Evolutionary conservation across 2,113 vertebrate species (phyloP), one percentile per base, ranked within the genome.

Genomic region (Rhea americana): DNA sequence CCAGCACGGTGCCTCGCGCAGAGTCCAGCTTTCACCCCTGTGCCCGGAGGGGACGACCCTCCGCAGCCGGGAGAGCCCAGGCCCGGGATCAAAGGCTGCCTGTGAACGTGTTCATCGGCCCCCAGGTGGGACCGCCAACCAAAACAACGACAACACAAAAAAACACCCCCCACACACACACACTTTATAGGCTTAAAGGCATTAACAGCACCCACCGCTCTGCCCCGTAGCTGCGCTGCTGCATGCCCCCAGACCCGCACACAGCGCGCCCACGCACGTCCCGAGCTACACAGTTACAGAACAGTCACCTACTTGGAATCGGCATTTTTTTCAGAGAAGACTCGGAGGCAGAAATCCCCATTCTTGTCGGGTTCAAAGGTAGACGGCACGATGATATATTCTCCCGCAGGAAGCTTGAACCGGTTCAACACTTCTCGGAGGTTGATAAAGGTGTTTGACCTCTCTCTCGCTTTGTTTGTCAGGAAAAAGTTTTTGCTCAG

Each of bases 401-500:
- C 98, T 1, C 99, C 99, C 0, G 99, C 97, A 0, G 98, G 98
- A 75, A 99, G 98, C 89, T 98, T 98, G 97, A 99, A 99, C 43
- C 99, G 97, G 28, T 98, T 97, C 94, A 98, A 97, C 82, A 99
- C 98, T 96, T 99, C 99, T 0, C 99, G 98, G 62, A 99, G 98
- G 96, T 99, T 99, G 97, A 99, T 97, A 95, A 99, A 99, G 41
- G 98, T 99, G 73, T 99, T 99, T 0, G 99, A 99, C 39, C 92
- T 97, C 13, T 99, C 99, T 17, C 96, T 97, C 21, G 99, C 98
- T n/a, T 98, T 98, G 39, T 99, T 98, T 0, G 96, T 98, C 97
- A 99, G 96, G 98, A 99, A 99, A 93, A 98, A 99, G 91, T 98
- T 99, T 95, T 98, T 99, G 82, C 98, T 98, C 96, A 99, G 97